Conservation (phyloP, 30 jellyfish, hydroid and myxozoan species). For the Sanderia malayensis region DNA sequence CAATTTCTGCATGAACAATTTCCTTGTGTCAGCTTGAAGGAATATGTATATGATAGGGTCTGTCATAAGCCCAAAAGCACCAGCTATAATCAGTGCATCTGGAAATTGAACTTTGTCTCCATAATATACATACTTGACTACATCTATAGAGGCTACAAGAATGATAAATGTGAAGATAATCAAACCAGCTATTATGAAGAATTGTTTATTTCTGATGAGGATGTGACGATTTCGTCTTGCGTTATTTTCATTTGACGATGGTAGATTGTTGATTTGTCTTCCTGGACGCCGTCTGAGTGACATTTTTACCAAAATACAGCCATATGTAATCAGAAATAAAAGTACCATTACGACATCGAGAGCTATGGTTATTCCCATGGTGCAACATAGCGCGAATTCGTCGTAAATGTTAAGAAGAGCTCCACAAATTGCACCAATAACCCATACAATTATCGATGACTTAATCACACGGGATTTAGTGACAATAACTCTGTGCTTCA, state of each 20-base stretch:
- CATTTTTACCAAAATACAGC: neutral
- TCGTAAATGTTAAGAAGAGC: no score
- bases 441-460: neutral
- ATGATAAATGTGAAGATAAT: neutral
- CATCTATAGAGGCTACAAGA: neutral
- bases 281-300: no score
- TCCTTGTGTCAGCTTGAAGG: neutral
- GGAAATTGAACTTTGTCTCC: neutral
- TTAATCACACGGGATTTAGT: neutral
- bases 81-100: neutral
- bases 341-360: no score
- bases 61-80: neutral
- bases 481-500: neutral
- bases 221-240: no score
- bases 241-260: no score
- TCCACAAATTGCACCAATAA: neutral
- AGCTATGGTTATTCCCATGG: no score
- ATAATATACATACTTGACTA: no score
- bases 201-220: neutral
- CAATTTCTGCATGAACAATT: neutral
- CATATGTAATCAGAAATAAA: neutral
- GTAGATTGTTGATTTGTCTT: no score
- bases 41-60: neutral
- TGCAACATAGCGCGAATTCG: no score
- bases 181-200: neutral